These are phyloP conservation scores for Rhynchomys soricoides DNA, from an alignment of 2,113 vertebrate genomes.

Conservation along the genomic window DNA sequence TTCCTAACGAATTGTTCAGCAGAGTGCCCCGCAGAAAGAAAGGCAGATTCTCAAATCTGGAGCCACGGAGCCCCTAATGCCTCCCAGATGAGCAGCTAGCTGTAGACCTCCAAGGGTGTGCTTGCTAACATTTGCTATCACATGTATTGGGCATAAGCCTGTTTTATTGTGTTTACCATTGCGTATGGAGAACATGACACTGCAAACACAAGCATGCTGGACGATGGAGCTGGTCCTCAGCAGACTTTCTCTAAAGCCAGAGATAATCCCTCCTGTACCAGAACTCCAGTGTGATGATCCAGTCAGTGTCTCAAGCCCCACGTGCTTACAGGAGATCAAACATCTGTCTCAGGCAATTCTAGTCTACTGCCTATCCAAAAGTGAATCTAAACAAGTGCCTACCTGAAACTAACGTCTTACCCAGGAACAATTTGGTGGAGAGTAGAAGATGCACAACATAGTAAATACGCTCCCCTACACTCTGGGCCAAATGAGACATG, in stretches of 20 bases:
- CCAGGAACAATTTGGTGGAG: neutral
- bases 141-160: conserved; percentile 34
- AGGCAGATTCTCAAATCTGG: neutral
- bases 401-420: neutral
- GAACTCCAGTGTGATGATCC: conserved; percentile 67
- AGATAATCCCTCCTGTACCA: conserved; percentile 48
- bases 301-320: conserved; percentile 59
- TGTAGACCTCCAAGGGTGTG: conserved; percentile 1
- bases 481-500: neutral
- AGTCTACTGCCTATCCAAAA: neutral
- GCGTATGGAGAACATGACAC: conserved; percentile 57
- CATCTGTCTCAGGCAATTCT: neutral
- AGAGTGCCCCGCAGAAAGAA: neutral
- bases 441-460: neutral
- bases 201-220: conserved; percentile 23
- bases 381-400: neutral
- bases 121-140: conserved; percentile 27
- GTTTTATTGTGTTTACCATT: conserved; percentile 66
- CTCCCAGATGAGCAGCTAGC: conserved; percentile 29
- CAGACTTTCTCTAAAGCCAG: conserved; percentile 73
- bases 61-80: neutral
- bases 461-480: neutral
- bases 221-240: conserved; percentile 33
- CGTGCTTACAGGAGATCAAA: conserved; percentile 62
- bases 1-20: neutral